phyloP scores from a whole-genome alignment of 2,797 vertebrate species.

The Aselliscus stoliczkanus region DNA sequence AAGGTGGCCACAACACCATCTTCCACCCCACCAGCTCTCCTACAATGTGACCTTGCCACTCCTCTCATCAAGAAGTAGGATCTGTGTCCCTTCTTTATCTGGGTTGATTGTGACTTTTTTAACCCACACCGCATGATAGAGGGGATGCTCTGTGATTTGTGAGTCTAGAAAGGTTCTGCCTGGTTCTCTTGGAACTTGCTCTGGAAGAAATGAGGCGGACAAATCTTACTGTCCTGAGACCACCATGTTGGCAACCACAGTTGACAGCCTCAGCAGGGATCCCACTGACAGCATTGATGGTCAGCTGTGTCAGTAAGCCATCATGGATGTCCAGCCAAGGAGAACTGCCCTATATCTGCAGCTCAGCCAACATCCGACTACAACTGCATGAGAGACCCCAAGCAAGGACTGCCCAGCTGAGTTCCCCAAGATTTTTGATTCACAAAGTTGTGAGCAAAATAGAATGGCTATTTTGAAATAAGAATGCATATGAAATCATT shows the following conservation, averaged over 20 bases:
- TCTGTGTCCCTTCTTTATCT: background rate
- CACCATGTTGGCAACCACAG: accelerated
- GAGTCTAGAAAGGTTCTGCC: background rate
- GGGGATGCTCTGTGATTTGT: background rate
- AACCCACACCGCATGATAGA: background rate
- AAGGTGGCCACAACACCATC: background rate
- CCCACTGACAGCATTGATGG: background rate
- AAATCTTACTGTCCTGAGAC: background rate
- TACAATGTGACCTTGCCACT: background rate
- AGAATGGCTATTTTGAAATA: background rate
- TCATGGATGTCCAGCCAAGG: background rate
- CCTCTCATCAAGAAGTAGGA: background rate
- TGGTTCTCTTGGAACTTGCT: background rate
- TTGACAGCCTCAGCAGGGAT: background rate
- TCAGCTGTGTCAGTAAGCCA: background rate
- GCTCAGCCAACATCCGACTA: background rate
- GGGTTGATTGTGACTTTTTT: background rate
- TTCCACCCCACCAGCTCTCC: background rate
- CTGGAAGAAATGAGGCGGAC: background rate
- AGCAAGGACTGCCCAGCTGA: background rate
- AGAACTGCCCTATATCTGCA: background rate
- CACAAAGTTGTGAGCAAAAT: background rate
- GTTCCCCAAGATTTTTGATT: background rate
- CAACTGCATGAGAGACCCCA: background rate
- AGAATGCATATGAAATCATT: background rate